Evolutionary conservation across 2,113 vertebrate species (phyloP).

Genomic region (Ciconia maguari): DNA sequence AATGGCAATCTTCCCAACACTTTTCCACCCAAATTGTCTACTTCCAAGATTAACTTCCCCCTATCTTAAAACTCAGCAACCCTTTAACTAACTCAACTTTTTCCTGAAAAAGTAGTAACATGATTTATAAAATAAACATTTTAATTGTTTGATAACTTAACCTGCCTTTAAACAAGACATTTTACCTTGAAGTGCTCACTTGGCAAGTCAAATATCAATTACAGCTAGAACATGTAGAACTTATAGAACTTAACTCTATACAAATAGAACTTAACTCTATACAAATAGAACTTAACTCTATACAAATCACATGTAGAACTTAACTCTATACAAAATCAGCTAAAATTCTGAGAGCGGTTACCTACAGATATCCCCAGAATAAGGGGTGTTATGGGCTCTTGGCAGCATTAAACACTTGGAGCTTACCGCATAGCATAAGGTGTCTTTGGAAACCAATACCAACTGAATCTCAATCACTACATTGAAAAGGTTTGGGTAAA

Average conservation of each 20-base stretch:
- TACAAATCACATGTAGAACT: background rate
- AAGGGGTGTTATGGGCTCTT: background rate
- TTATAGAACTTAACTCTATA: no score
- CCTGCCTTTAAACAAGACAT: background rate
- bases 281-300: background rate
- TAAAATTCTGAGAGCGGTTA: background rate
- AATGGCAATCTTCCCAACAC: background rate
- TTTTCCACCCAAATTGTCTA: background rate
- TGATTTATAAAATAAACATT: background rate
- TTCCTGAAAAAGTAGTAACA: background rate
- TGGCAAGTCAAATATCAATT: background rate
- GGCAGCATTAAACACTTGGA: background rate
- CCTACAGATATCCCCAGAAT: background rate
- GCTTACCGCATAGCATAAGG: background rate
- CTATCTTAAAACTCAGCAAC: background rate
- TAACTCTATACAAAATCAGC: background rate
- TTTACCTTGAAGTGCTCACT: background rate
- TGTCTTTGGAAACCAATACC: background rate
- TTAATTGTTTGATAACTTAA: background rate
- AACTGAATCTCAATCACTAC: background rate
- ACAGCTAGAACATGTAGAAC: background rate
- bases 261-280: background rate
- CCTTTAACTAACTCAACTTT: background rate
- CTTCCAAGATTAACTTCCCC: background rate
- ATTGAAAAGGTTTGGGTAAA: background rate